A percentile compares a stretch with the other conserved stretches of the same genome.
Conservation (phyloP, 1,140 invertebrate species). For the Apis cerana region DNA sequence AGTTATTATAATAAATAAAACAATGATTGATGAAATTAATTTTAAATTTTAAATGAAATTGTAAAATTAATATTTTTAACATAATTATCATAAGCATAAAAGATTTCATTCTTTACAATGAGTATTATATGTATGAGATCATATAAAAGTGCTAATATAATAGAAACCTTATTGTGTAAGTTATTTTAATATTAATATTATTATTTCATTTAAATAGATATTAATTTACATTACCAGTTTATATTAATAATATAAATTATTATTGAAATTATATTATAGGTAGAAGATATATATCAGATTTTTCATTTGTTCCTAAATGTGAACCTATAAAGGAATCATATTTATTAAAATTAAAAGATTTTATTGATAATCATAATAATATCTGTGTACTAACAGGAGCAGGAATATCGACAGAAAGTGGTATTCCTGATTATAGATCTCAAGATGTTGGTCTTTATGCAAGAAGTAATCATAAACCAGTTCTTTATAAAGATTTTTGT, state of each 20-base stretch:
- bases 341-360: constrained; percentile 84
- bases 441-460: constrained; percentile 96
- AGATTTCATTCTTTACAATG: neutral
- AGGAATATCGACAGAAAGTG: constrained; percentile 97
- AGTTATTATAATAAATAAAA: neutral
- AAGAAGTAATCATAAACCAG: constrained; percentile 89
- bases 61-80: neutral
- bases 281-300: constrained; percentile 49
- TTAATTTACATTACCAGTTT: neutral
- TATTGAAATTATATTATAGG: constrained; percentile 24
- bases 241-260: neutral
- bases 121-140: neutral
- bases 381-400: constrained; percentile 93
- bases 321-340: constrained; percentile 84
- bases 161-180: constrained; percentile 10
- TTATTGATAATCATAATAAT: constrained; percentile 84
- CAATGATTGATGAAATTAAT: neutral
- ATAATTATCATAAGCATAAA: neutral
- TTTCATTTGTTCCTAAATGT: constrained; percentile 87
- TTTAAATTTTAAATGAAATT: neutral
- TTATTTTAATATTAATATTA: neutral
- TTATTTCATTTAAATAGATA: neutral
- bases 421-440: constrained; percentile 97
- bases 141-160: neutral
- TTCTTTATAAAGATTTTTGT: constrained; percentile 93